Evolutionary conservation across 2,797 vertebrate genomes (phyloP), one percentile per base, ranked within the genome.

Genomic region (Acropternis orthonyx): DNA sequence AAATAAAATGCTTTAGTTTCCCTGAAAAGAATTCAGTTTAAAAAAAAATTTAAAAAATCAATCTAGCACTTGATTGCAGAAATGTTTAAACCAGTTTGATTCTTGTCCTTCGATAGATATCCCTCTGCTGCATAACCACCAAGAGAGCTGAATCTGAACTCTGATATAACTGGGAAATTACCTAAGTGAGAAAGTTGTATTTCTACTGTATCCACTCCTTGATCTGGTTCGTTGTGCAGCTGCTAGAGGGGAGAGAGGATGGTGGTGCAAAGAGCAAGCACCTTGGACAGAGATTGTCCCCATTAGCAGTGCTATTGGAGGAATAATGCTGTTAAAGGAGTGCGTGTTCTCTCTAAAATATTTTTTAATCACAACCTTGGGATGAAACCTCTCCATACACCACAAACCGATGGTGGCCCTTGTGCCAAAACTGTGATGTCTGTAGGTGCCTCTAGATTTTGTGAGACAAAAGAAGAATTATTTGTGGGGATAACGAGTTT

Each of bases 201-300:
- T 78, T 84, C 58, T 78, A 20, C 36, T 73, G 34, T 36, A 48
- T 82, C 39, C 85, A 22, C 13, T 79, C 11, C 16, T 62, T 0
- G 0, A 2, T 44, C n/a, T 62, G 34, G 22, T n/a, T 69, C 20
- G 3, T 15, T 22, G 12, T 8, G 46, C 37, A n/a, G n/a, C 15
- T 75, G 51, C 37, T 13, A 3, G 28, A 20, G 22, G 17, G 4
- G 14, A 76, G 39, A 28, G 16, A 46, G 32, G 34, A 9, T 1
- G 2, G 28, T 20, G 48, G 72, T 61, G 68, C 26, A n/a, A 78
- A n/a, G 11, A 85, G 20, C 71, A 36, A 96, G 94, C 88, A 95
- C 96, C 96, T 96, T 97, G 96, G 94, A 95, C 96, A 96, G 96
- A 75, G 94, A 15, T 81, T 86, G 82, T 8, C 56, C 51, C 69